Percentiles rank a stretch among this genome's conserved stretches.
phyloP scores from a whole-genome alignment of 2,888 invertebrate species.

The Dynastes grantii region DNA sequence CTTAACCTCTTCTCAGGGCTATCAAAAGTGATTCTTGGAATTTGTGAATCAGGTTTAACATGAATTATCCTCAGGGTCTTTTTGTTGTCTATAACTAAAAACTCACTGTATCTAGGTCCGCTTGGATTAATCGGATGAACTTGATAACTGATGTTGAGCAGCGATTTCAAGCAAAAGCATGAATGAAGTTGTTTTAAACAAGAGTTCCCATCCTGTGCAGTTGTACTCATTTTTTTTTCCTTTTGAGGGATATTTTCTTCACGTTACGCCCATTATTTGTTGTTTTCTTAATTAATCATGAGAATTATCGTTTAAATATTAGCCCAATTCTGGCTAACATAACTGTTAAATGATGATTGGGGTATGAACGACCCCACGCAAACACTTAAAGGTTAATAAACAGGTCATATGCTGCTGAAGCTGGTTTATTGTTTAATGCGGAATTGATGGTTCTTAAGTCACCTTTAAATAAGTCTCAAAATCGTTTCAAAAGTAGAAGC shows the following conservation, averaged over 20 bases:
- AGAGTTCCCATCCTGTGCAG: constrained; percentile 48
- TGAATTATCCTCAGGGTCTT: constrained; percentile 66
- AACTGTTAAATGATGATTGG: too few relatives aligned
- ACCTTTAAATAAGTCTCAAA: constrained; percentile 49
- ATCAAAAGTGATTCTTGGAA: constrained; percentile 55
- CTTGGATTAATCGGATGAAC: constrained; percentile 66
- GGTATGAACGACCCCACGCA: too few relatives aligned
- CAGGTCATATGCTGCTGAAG: constrained; percentile 43
- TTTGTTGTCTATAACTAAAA: constrained; percentile 65
- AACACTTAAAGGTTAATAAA: constrained; percentile 41
- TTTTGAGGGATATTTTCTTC: constrained; percentile 13
- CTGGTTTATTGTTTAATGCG: not conserved
- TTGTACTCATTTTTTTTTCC: constrained; percentile 40
- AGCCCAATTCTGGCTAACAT: not conserved
- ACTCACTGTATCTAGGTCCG: constrained; percentile 66
- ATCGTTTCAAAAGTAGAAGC: constrained; percentile 30
- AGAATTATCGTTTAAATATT: not conserved
- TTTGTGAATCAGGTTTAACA: constrained; percentile 60
- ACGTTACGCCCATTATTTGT: constrained; percentile 49
- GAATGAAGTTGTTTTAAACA: constrained; percentile 52
- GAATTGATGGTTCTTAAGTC: constrained; percentile 37
- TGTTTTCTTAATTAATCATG: constrained; percentile 19
- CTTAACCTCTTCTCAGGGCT: constrained; percentile 56
- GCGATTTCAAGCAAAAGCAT: constrained; percentile 55
- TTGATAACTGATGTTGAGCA: constrained; percentile 62